These are phyloP conservation scores for Subanguina moxae DNA, from an alignment of 1,140 invertebrate species.

Conservation along the genomic window DNA sequence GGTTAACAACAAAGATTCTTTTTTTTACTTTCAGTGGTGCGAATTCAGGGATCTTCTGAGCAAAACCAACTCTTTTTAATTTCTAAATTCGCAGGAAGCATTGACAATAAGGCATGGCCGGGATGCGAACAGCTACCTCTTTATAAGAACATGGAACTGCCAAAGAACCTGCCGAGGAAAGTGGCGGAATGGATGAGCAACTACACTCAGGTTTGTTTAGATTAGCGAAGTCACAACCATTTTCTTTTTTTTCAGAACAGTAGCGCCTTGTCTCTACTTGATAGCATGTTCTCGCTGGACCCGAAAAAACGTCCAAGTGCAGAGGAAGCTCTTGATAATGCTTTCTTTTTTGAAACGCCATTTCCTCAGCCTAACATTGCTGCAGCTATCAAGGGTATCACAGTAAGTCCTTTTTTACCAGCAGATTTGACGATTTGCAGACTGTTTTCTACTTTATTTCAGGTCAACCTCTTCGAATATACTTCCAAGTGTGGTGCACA, in stretches of 20 bases:
- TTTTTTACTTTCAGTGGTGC: constrained; percentile 89
- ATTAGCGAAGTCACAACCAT: neutral
- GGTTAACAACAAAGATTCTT: constrained; percentile 84
- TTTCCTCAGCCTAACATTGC: constrained; percentile 67
- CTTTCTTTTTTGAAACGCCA: constrained; percentile 96
- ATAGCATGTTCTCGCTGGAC: constrained; percentile 84
- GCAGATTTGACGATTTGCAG: constrained; percentile 11
- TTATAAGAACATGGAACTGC: constrained; percentile 83
- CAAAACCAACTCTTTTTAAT: neutral
- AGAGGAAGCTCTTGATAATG: constrained; percentile 88
- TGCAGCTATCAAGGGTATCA: too few species aligned
- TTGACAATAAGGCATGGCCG: neutral
- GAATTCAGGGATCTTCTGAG: constrained; percentile 74
- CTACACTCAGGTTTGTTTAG: neutral
- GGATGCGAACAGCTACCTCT: constrained; percentile 85
- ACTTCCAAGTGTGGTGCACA: constrained; percentile 52
- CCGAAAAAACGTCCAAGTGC: constrained; percentile 83
- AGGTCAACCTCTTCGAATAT: constrained; percentile 52
- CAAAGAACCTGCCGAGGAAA: constrained; percentile 77
- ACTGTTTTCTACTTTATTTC: constrained; percentile 14
- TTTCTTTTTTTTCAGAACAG: constrained; percentile 5
- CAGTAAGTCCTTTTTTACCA: constrained; percentile 31
- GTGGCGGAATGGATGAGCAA: neutral
- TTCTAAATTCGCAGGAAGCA: neutral
- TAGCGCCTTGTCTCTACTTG: constrained; percentile 82